Evolutionary conservation across 2,888 invertebrate species (phyloP).

Genomic region (Sminthurinus aureus): DNA sequence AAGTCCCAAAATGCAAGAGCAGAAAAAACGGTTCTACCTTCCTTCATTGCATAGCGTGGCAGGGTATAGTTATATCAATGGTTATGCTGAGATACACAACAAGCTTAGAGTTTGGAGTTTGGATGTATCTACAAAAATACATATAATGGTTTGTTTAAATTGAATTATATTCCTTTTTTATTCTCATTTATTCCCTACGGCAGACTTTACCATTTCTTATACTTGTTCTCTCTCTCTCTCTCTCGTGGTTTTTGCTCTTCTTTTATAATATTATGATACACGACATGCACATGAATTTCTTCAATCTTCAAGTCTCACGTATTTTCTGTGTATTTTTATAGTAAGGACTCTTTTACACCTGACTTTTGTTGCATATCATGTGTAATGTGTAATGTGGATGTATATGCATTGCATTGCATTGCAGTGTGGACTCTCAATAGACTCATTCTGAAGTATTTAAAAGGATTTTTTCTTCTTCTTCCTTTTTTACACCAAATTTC

Average conservation of each 20-base stretch:
- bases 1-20: neutral
- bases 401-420: too few relatives aligned
- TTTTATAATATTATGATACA: too few relatives aligned
- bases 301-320: neutral
- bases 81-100: neutral
- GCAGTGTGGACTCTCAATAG: too few relatives aligned
- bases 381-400: too few relatives aligned
- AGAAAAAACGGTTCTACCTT: neutral
- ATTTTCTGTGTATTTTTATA: neutral
- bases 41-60: neutral
- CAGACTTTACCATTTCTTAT: slow-evolving; percentile 4
- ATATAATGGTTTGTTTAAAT: slow-evolving; percentile 29
- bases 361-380: too few relatives aligned
- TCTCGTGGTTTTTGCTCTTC: neutral
- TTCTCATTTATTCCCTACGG: slow-evolving; percentile 26
- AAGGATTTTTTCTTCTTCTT: too few relatives aligned
- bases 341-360: too few relatives aligned
- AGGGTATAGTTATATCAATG: neutral
- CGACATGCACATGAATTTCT: neutral
- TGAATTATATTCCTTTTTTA: slow-evolving; percentile 29
- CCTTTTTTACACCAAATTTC: too few relatives aligned
- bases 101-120: too few relatives aligned
- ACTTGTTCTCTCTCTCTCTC: slow-evolving; percentile 13
- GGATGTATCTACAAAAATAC: neutral
- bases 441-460: too few relatives aligned